A percentile compares a stretch with the other conserved stretches of the same genome.
Evolutionary conservation across 2,797 vertebrate species (phyloP).

Genomic region (Alauda arvensis): DNA sequence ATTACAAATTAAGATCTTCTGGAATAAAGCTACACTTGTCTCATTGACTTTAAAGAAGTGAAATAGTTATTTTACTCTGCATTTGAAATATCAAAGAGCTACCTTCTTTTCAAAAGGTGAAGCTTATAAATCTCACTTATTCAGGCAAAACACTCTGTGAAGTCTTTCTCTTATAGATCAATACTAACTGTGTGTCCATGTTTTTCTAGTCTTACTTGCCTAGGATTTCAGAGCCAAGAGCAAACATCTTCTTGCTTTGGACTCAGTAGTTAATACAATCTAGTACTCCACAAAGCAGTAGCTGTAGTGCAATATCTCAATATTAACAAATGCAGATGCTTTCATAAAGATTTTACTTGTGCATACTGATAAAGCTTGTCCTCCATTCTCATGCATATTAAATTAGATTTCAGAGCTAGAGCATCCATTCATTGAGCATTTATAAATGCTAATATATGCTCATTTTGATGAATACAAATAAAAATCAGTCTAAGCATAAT

Average conservation of each 20-base stretch:
- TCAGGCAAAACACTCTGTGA: background rate
- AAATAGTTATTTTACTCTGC: background rate
- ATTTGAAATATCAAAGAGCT: background rate
- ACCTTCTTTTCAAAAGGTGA: background rate
- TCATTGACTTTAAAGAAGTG: background rate
- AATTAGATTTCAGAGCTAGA: conserved; percentile 49
- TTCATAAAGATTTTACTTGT: conserved; percentile 38
- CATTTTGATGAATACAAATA: conserved; percentile 57
- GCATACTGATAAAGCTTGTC: conserved; percentile 46
- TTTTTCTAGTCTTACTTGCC: background rate
- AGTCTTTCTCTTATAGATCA: background rate
- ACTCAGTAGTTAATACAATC: background rate
- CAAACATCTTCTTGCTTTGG: background rate
- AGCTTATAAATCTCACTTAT: background rate
- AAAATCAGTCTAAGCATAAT: conserved; percentile 48
- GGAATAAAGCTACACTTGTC: conserved; percentile 23
- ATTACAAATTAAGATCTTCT: conserved; percentile 56
- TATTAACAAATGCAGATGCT: conserved; percentile 16
- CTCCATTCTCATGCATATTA: conserved; percentile 44
- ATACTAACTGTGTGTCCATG: background rate
- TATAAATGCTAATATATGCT: conserved; percentile 63
- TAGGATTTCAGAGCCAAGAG: background rate
- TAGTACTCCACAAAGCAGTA: background rate
- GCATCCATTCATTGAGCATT: conserved; percentile 41
- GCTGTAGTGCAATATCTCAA: background rate